phyloP scores from a whole-genome alignment of 2,113 vertebrate genomes.

The Zosterops lateralis region DNA sequence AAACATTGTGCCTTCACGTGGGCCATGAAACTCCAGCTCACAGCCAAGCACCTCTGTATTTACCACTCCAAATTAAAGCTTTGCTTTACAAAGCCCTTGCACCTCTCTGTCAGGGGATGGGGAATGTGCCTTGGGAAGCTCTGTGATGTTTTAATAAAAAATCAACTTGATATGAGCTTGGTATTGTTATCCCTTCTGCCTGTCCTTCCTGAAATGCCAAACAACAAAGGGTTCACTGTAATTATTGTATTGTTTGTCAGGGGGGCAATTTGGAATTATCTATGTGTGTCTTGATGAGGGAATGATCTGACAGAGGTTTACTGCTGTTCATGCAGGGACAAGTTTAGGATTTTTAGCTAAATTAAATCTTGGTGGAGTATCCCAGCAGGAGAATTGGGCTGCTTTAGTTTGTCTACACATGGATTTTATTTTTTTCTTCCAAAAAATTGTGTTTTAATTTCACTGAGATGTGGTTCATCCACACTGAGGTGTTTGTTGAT shows the following conservation, averaged over 20 bases:
- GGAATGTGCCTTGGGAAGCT: neutral
- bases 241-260: neutral
- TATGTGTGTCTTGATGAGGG: neutral
- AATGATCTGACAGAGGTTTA: neutral
- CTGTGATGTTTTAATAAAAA: neutral
- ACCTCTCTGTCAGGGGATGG: neutral
- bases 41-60: neutral
- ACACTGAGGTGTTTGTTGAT: neutral
- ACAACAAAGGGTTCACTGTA: neutral
- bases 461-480: neutral
- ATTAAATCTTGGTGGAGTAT: neutral
- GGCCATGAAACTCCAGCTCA: neutral
- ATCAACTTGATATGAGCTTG: neutral
- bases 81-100: neutral
- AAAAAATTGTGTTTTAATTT: neutral
- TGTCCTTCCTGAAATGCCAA: neutral
- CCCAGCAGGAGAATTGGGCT: neutral
- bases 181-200: neutral
- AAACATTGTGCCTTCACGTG: rapidly evolving
- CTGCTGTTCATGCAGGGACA: neutral
- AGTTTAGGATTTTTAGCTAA: neutral
- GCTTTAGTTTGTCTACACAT: neutral
- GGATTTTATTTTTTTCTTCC: neutral
- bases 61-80: neutral
- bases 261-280: neutral